Base-by-base conservation (phyloP, 2,888 invertebrate genomes). In the Matsumyia berberina region DNA sequence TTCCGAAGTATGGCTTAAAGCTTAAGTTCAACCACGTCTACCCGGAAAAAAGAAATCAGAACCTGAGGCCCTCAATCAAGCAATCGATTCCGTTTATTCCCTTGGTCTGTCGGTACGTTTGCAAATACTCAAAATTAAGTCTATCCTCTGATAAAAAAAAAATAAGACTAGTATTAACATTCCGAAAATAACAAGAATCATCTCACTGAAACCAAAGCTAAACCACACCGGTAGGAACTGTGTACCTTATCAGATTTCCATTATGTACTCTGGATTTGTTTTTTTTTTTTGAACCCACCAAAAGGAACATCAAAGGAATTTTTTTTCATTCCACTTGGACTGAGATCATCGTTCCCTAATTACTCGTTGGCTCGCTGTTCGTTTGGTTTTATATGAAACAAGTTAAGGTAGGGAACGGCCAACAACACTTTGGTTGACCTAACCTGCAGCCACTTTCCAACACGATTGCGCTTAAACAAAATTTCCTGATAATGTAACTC, bases 61-160 rank as follows among this genome's bases (percentile, higher is more conserved):
- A 93, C 87, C 91, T 94, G 42, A 92, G 93, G 83, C 95, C 96
- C 7, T 93, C 94, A 86, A 91, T 95, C 8, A 93, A 93, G 87
- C 96, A 96, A 92, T 92, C 96, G 67, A 93, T 95, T 88, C 94
- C 94, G 19, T 92, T 97, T 89, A 91, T 97, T 89, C 95, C 96
- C 5, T 90, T 97, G 58, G 93, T 94, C 67, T 92, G 95, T 88
- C 95, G 97, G 97, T 96, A 88, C 88, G 64, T 88, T 64, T 44
- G 5, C 24, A n/a, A n/a, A n/a, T n/a, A 6, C 15, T 39, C 5
- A 19, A 44, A 55, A 24, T 42, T 39, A 55, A 35, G 46, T 17
- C 19, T n/a, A 6, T 17, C 12, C 44, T 12, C 12, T 11, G n/a
- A 24, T 33, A 42, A 37, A 42, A 15, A 44, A 44, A 19, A 19